Evolutionary conservation across 2,797 vertebrate genomes (phyloP).

Genomic region (Leptoclinus maculatus): DNA sequence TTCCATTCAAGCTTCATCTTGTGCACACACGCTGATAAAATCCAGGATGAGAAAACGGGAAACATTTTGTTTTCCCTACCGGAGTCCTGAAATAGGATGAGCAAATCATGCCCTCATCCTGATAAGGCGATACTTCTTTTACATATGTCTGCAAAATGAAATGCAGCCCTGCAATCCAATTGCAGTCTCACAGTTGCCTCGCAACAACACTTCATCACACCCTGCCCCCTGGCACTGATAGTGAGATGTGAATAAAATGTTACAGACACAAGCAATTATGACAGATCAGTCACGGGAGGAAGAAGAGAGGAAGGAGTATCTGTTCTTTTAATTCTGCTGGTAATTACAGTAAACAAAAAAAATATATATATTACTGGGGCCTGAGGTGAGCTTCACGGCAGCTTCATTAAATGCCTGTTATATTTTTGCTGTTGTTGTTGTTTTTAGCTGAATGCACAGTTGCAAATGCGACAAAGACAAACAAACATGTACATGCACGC

Average conservation of each 20-base stretch:
- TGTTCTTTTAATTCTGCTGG: constrained; percentile 59
- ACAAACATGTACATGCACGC: not conserved
- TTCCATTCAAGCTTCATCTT: constrained; percentile 54
- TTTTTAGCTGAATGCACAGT: constrained; percentile 22
- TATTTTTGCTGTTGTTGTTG: constrained; percentile 4
- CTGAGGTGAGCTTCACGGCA: constrained; percentile 35
- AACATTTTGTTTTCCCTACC: constrained; percentile 52
- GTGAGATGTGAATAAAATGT: constrained; percentile 72
- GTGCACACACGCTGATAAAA: constrained; percentile 52
- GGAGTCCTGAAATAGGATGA: constrained; percentile 58
- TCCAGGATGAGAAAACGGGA: constrained; percentile 51
- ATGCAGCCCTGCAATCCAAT: constrained; percentile 61
- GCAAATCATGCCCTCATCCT: constrained; percentile 70
- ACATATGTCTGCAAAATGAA: constrained; percentile 74
- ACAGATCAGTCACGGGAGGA: constrained; percentile 70
- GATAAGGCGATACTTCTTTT: constrained; percentile 72
- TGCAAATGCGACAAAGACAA: constrained; percentile 13
- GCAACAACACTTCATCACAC: constrained; percentile 67
- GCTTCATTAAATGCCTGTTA: constrained; percentile 31
- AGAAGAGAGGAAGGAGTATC: constrained; percentile 36
- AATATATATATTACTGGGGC: constrained; percentile 34
- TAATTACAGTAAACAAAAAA: constrained; percentile 63
- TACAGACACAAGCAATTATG: constrained; percentile 74
- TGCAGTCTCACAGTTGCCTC: constrained; percentile 66
- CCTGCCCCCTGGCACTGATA: constrained; percentile 44